These are phyloP conservation scores for Mya arenaria DNA, from an alignment of 1,140 invertebrate genomes.

Conservation along the genomic window DNA sequence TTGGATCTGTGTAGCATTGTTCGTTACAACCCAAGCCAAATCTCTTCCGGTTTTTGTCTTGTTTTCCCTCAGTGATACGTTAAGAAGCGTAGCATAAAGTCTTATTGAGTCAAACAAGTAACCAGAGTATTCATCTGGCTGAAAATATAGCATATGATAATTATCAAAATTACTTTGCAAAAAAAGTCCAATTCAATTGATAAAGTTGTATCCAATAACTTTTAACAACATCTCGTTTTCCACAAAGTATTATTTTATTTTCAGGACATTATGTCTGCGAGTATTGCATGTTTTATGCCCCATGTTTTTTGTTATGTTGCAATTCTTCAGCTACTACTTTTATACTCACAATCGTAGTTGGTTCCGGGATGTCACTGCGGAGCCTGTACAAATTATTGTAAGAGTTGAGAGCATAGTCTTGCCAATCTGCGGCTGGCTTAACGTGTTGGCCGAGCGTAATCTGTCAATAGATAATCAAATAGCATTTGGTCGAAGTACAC, in stretches of 20 bases:
- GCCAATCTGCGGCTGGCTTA: neutral
- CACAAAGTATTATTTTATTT: no score
- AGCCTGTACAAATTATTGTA: neutral
- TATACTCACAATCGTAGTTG: neutral
- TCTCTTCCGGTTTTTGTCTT: constrained; percentile 15
- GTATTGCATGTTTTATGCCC: no score
- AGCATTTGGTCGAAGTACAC: no score
- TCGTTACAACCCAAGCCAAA: no score
- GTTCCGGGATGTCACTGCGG: neutral
- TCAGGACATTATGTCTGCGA: no score
- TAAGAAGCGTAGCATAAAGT: constrained; percentile 56
- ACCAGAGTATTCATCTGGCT: constrained; percentile 61
- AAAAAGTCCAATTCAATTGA: no score
- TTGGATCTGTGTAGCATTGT: neutral
- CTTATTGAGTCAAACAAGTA: constrained; percentile 62
- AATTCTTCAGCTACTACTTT: no score
- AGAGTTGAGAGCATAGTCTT: neutral
- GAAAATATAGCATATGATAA: no score
- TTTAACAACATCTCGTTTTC: no score
- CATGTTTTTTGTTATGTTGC: no score
- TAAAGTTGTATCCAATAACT: no score
- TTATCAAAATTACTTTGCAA: no score
- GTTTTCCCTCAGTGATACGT: constrained; percentile 33
- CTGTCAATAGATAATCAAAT: constrained; percentile 9
- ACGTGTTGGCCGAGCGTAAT: constrained; percentile 18